Conservation (phyloP, 2,888 invertebrate genomes). For the Lithophane leautieri region DNA sequence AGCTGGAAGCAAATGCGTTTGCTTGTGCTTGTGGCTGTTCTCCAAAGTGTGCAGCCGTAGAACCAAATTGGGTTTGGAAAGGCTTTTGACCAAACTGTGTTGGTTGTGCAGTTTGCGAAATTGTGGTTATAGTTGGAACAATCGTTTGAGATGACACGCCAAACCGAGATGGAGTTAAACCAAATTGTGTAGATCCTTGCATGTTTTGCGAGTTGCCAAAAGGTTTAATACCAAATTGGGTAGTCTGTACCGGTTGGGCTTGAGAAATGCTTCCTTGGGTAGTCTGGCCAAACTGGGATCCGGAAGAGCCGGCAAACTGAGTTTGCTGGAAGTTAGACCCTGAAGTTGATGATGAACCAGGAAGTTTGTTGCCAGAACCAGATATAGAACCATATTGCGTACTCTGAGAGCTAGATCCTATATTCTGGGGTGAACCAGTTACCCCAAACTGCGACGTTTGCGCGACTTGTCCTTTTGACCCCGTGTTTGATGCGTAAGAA, state of each 20-base stretch:
- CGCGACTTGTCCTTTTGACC: conserved; percentile 23
- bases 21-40: conserved; percentile 37
- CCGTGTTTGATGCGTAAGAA: conserved; percentile 24
- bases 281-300: conserved; percentile 23
- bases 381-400: conserved; percentile 19
- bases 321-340: conserved; percentile 36
- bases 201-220: conserved; percentile 20
- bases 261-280: conserved; percentile 13
- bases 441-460: conserved; percentile 39
- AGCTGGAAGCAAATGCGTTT: conserved; percentile 46
- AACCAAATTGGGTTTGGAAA: conserved; percentile 26
- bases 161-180: conserved; percentile 25
- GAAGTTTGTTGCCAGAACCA: conserved; percentile 14
- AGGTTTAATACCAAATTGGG: conserved; percentile 30
- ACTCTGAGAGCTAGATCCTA: conserved; percentile 53
- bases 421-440: conserved; percentile 37
- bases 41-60: conserved; percentile 23
- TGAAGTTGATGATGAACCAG: conserved; percentile 15
- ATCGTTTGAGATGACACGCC: conserved; percentile 24
- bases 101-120: conserved; percentile 39
- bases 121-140: conserved; percentile 30
- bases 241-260: conserved; percentile 9
- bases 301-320: conserved; percentile 31
- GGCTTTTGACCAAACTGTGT: conserved; percentile 43
- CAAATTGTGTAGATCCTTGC: conserved; percentile 30